Evolutionary conservation across 2,888 invertebrate species (phyloP).

Genomic region (Lasioglossum lativentre): DNA sequence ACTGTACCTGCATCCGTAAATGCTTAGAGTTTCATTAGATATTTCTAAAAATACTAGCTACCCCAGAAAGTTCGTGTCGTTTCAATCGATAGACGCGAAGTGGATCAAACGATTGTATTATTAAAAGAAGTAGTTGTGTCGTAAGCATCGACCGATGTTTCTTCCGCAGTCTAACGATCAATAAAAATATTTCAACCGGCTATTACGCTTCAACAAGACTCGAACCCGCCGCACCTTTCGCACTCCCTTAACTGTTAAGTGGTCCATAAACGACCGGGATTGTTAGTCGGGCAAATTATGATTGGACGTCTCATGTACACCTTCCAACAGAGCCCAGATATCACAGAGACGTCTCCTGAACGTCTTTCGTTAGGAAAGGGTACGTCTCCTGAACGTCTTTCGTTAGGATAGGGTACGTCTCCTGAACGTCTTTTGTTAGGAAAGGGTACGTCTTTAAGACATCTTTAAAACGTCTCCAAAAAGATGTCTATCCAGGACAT

Average conservation of each 20-base stretch:
- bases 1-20: too few species aligned
- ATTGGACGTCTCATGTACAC: background rate
- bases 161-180: background rate
- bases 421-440: too few species aligned
- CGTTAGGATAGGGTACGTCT: too few species aligned
- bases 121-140: background rate
- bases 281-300: constrained; percentile 7
- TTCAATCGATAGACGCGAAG: background rate
- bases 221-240: background rate
- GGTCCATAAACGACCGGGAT: background rate
- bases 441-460: too few species aligned
- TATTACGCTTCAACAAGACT: background rate
- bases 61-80: background rate
- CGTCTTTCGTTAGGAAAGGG: too few species aligned
- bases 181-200: background rate
- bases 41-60: background rate
- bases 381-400: too few species aligned
- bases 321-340: background rate
- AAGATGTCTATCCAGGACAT: too few species aligned
- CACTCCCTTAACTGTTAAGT: constrained; percentile 7
- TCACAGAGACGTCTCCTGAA: too few species aligned
- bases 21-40: background rate
- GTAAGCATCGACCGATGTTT: background rate
- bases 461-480: too few species aligned
- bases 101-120: background rate